These are phyloP conservation scores for Eublepharis macularius DNA, from an alignment of 2,113 vertebrate species.

Conservation along the genomic window DNA sequence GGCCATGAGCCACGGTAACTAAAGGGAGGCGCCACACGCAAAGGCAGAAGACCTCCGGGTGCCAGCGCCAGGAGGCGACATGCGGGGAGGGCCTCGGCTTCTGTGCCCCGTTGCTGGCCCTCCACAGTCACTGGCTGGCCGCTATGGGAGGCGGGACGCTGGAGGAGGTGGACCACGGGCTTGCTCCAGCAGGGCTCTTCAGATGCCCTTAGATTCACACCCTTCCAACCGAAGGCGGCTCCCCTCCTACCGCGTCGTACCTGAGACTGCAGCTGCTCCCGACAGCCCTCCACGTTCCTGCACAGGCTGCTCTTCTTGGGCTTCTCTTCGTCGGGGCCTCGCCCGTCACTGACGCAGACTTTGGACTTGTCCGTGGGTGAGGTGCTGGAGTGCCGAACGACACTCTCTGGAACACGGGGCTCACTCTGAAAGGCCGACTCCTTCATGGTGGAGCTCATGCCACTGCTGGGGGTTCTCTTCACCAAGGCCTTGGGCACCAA, in stretches of 20 bases:
- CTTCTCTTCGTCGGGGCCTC: constrained; percentile 89
- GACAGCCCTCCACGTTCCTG: constrained; percentile 93
- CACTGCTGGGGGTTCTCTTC: constrained; percentile 95
- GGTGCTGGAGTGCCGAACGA: constrained; percentile 87
- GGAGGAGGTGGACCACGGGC: too few relatives aligned
- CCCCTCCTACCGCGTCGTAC: constrained; percentile 55
- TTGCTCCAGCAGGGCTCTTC: too few relatives aligned
- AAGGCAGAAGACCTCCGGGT: too few relatives aligned
- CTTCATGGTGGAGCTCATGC: constrained; percentile 95
- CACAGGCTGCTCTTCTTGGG: constrained; percentile 96
- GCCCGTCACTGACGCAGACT: constrained; percentile 92
- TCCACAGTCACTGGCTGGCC: too few relatives aligned
- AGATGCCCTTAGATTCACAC: too few relatives aligned
- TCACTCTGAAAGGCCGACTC: constrained; percentile 97
- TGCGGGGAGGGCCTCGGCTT: too few relatives aligned
- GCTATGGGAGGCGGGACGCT: too few relatives aligned
- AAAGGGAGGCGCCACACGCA: too few relatives aligned
- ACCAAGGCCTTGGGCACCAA: constrained; percentile 84
- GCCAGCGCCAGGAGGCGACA: too few relatives aligned
- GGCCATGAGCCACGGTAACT: too few relatives aligned
- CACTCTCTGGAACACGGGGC: constrained; percentile 89
- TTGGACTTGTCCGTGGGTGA: constrained; percentile 93
- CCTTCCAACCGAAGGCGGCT: neutral
- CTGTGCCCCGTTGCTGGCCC: too few relatives aligned
- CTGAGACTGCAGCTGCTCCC: constrained; percentile 91